Base-by-base conservation (phyloP, 2,113 vertebrate species). In the Puntigrus tetrazona region DNA sequence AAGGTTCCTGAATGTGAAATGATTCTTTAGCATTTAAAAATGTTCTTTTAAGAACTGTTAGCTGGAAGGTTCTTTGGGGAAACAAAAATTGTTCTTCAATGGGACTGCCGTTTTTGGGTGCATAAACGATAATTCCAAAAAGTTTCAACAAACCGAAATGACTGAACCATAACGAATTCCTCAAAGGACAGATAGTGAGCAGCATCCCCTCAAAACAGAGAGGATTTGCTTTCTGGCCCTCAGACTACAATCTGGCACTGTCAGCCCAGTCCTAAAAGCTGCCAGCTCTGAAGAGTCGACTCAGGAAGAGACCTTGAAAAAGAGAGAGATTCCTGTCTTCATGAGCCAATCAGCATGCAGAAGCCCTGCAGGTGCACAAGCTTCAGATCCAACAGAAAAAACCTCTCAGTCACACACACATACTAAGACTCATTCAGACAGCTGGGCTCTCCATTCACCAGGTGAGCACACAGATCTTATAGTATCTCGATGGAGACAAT, bases 241-340 rank as follows among this genome's bases (percentile, higher is more conserved):
- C 59, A 88, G 67, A 61, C 70, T 50, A 88, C 84, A 86, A 88
- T 50, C 69, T 77, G 84, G 81, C 84, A 81, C 79, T 84, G 81
- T 81, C 36, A 86, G 43, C 36, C 41, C 8, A 55, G 81, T 72
- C 67, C 84, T 83, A 25, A 31, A 20, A 50, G 41, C 63, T 86
- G 80, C 70, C 79, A 82, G 84, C 81, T 78, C 84, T 65, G 13
- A 34, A 18, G 65, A 38, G 29, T 73, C 36, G 27, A 75, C 34
- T 74, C 81, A 82, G 47, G 41, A 61, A 80, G 36, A 63, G 50
- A 61, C 69, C 8, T 52, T 14, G 22, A 83, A 52, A 38, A 72
- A 75, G 69, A 74, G 50, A 83, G 7, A 74, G 50, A 75, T 22
- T 45, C 70, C 36, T 74, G 55, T 45, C 13, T 74, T 61, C 55